phyloP scores from a whole-genome alignment of 2,888 invertebrate genomes.

The Sialis lutaria region DNA sequence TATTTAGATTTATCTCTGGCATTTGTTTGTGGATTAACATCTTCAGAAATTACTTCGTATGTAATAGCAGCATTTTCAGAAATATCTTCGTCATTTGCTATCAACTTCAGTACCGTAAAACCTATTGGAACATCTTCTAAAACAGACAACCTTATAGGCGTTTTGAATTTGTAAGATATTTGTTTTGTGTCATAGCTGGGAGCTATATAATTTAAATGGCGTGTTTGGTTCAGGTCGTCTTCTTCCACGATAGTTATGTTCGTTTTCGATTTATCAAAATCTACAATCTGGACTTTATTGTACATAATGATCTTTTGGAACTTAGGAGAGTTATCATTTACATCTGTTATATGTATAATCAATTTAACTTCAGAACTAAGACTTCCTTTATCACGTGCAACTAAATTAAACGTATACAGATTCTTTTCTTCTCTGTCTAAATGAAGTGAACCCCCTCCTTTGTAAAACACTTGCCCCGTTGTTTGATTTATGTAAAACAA shows the following conservation, averaged over 20 bases:
- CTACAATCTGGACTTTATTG: constrained; percentile 45
- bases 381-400: constrained; percentile 63
- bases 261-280: constrained; percentile 37
- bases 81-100: constrained; percentile 55
- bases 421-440: constrained; percentile 59
- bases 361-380: constrained; percentile 56
- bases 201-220: constrained; percentile 17
- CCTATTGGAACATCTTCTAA: constrained; percentile 58
- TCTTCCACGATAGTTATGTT: constrained; percentile 29
- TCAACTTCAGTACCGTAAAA: constrained; percentile 45
- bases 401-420: constrained; percentile 47
- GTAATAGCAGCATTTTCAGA: constrained; percentile 51
- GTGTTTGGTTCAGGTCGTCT: not conserved
- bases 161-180: no score
- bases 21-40: constrained; percentile 37
- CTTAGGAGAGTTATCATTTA: constrained; percentile 63
- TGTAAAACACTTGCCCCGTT: constrained; percentile 40
- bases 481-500: constrained; percentile 49
- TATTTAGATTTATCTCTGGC: constrained; percentile 29
- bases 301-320: constrained; percentile 55
- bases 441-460: constrained; percentile 24
- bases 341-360: constrained; percentile 52
- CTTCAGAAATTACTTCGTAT: constrained; percentile 52
- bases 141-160: constrained; percentile 30
- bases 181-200: constrained; percentile 25